Evolutionary conservation across 2,888 invertebrate genomes (phyloP).

Genomic region (Serrognathus titanus): DNA sequence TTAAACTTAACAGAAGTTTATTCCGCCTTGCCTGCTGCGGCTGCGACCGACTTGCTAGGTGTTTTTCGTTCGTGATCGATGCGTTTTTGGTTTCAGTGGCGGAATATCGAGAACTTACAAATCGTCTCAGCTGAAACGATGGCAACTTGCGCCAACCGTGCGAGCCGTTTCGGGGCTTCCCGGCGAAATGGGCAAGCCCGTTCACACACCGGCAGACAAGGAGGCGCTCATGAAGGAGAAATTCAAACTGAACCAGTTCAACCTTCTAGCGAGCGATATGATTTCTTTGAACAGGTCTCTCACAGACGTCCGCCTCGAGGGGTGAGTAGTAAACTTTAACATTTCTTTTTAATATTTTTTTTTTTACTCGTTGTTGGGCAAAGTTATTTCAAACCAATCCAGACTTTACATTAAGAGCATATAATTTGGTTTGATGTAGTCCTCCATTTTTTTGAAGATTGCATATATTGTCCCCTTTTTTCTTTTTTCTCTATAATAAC

Average conservation of each 20-base stretch:
- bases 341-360: no score
- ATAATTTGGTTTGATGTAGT: no score
- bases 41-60: no score
- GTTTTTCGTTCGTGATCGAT: not conserved
- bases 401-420: no score
- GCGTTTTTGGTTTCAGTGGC: not conserved
- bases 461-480: no score
- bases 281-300: constrained; percentile 94
- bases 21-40: no score
- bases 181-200: constrained; percentile 93
- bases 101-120: constrained; percentile 42
- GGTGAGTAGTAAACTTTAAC: constrained; percentile 66
- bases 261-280: constrained; percentile 95
- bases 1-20: no score
- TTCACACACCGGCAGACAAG: constrained; percentile 81
- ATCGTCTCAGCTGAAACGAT: constrained; percentile 58
- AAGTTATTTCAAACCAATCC: no score
- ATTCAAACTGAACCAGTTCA: constrained; percentile 98
- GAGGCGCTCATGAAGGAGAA: constrained; percentile 89
- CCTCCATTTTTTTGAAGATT: no score
- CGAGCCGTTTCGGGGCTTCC: constrained; percentile 66
- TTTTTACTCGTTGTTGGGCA: no score
- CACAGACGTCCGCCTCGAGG: constrained; percentile 88
- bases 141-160: constrained; percentile 71
- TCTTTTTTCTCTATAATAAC: no score